phyloP scores from a whole-genome alignment of 2,888 invertebrate species.

The Rhamnusium bicolor region DNA sequence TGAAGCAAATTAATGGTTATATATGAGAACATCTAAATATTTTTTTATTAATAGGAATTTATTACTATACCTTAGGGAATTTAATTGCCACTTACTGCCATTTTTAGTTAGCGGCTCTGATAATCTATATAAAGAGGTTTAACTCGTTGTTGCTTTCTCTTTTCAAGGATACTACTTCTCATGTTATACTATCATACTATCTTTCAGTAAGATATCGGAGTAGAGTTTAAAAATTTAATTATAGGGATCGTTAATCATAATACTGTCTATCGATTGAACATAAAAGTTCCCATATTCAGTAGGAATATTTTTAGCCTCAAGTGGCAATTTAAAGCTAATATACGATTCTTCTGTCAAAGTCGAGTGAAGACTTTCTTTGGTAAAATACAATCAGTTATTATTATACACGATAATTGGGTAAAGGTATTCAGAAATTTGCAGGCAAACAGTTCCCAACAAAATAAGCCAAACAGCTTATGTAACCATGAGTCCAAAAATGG shows the following conservation, averaged over 20 bases:
- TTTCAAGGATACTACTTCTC: neutral
- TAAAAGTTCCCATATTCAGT: neutral
- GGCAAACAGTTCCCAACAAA: no score
- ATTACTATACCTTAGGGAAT: slow-evolving; percentile 11
- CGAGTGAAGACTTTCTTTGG: no score
- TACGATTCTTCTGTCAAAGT: neutral
- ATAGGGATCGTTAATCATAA: neutral
- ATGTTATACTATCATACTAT: neutral
- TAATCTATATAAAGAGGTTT: neutral
- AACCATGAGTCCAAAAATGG: no score
- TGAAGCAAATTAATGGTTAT: slow-evolving; percentile 12
- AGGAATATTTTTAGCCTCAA: neutral
- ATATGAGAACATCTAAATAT: slow-evolving; percentile 16
- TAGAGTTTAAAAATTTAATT: neutral
- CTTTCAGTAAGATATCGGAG: neutral
- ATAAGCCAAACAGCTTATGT: no score
- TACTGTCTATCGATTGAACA: neutral
- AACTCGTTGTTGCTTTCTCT: neutral
- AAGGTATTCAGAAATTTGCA: no score
- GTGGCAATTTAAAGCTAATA: neutral
- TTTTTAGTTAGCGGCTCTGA: slow-evolving; percentile 1
- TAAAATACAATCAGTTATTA: no score
- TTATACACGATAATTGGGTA: no score
- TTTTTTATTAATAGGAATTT: slow-evolving; percentile 19
- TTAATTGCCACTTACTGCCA: slow-evolving; percentile 14